These are phyloP conservation scores for Sphyrna mokarran DNA, from an alignment of 2,113 vertebrate species.

Conservation along the genomic window DNA sequence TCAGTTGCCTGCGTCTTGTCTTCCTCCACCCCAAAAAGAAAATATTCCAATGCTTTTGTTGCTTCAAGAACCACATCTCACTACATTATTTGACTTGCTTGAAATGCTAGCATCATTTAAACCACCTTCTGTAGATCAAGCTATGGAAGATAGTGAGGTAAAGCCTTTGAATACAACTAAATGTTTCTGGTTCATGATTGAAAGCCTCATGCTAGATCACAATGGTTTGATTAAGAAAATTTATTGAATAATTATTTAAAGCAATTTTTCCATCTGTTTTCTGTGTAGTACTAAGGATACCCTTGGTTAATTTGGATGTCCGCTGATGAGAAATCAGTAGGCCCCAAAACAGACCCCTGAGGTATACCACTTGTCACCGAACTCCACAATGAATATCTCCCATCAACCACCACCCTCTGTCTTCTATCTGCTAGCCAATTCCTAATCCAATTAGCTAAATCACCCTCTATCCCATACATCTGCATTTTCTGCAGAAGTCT, in stretches of 20 bases:
- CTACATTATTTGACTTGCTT: constrained; percentile 90
- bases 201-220: not conserved
- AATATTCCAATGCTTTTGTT: constrained; percentile 98
- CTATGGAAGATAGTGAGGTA: constrained; percentile 79
- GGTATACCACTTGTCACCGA: too few relatives aligned
- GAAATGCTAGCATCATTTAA: constrained; percentile 98
- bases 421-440: too few relatives aligned
- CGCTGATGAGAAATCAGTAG: not conserved
- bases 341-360: too few relatives aligned
- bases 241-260: not conserved
- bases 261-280: not conserved
- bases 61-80: constrained; percentile 93
- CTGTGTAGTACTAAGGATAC: not conserved
- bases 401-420: too few relatives aligned
- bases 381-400: too few relatives aligned
- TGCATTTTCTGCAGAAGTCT: too few relatives aligned
- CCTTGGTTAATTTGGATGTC: not conserved
- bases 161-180: constrained; percentile 30
- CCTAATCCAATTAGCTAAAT: too few relatives aligned
- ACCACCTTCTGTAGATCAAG: constrained; percentile 72
- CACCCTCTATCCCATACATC: too few relatives aligned
- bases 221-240: not conserved
- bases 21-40: constrained; percentile 94
- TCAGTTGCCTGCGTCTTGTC: constrained; percentile 91
- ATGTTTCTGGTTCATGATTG: not conserved